Base-by-base conservation (phyloP, 2,888 invertebrate species). In the Lycophotia porphyrea region DNA sequence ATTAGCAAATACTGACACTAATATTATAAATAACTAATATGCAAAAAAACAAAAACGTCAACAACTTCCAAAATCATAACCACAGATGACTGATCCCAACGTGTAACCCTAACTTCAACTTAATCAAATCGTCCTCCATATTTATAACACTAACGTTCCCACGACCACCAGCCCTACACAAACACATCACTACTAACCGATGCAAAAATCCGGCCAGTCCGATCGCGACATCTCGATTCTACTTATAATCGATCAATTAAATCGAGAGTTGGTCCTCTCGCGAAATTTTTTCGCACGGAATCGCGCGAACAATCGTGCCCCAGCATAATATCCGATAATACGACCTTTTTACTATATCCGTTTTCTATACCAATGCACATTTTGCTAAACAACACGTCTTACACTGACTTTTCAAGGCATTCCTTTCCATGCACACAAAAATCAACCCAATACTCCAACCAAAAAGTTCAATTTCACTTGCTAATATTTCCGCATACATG, bases 281-380 rank as follows among this genome's bases (percentile, higher is more conserved):
- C 88, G 58, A 88, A 88, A 87, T 91, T 93, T 93, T 93, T 93
- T 93, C 92, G 91, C 92, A 91, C 92, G 91, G 81, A 86, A 88
- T 89, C 92, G 88, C 91, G 91, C 91, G 90, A 91, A 93, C 92
- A 94, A 92, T 93, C 92, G 91, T 87, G 82, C 89, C 89, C 89
- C 89, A 89, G 92, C 90, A 91, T 93, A 92, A 92, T 93, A 93
- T 91, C 89, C 89, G 91, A 92, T 93, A 93, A 93, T 92, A 91
- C 90, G 89, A 88, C 85, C 91, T 93, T 93, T 94, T 93, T 93
- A 91, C 90, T 87, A 84, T 87, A 90, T 90, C 88, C 89, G 90
- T 92, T 93, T 94, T 94, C 95, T 94, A 91, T 95, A 93, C 92
- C 93, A 94, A 93, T 95, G 94, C 95, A 94, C 94, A 94, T 94